phyloP scores from a whole-genome alignment of 1,140 invertebrate genomes.

The Aporrectodea caliginosa region DNA sequence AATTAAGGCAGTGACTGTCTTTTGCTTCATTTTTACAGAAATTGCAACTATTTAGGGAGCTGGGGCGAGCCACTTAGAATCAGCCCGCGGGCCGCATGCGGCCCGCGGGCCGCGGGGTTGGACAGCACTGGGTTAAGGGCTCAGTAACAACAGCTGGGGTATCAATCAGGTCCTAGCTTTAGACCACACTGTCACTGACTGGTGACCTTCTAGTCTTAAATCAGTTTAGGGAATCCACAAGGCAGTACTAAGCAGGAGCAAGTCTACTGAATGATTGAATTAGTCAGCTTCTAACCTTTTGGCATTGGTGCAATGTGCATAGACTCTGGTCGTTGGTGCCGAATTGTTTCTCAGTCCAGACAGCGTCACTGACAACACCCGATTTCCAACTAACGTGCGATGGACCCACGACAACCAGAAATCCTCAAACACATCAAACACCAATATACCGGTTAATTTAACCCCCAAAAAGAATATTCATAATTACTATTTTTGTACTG shows the following conservation, averaged over 20 bases:
- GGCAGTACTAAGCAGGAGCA: not conserved
- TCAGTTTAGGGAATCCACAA: not conserved
- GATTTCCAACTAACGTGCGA: conserved; percentile 3
- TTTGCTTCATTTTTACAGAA: too few species aligned
- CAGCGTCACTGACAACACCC: conserved; percentile 4
- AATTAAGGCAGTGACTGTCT: too few species aligned
- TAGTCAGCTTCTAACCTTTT: not conserved
- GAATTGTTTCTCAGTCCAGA: not conserved
- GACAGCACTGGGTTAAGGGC: too few species aligned
- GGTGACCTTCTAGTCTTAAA: not conserved
- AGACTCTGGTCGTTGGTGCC: conserved; percentile 11
- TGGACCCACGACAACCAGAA: conserved; percentile 18
- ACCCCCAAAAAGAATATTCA: not conserved
- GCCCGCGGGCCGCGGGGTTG: too few species aligned
- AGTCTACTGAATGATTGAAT: not conserved
- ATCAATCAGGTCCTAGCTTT: not conserved
- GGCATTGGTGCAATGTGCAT: conserved; percentile 23
- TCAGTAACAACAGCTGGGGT: too few species aligned
- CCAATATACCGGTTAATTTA: not conserved
- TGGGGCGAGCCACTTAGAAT: too few species aligned
- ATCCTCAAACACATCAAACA: conserved; percentile 18
- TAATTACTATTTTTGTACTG: not conserved
- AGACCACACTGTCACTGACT: not conserved
- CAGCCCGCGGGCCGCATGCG: too few species aligned
- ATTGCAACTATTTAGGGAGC: too few species aligned